Conservation (phyloP, 2,888 invertebrate species). For the Thymelicus acteon region DNA sequence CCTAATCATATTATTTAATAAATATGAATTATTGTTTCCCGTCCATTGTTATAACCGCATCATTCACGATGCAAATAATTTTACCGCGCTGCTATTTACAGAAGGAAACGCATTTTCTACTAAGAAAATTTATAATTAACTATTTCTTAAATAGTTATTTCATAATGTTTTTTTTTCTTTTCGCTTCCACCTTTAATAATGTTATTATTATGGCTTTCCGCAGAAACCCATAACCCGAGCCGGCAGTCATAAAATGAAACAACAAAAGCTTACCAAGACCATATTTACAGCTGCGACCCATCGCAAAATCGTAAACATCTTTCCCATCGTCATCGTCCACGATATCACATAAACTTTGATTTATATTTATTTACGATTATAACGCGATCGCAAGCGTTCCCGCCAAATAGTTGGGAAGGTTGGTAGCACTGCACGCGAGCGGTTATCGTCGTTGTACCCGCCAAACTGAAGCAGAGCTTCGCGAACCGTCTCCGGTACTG, state of each 20-base stretch:
- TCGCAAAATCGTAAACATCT: slow-evolving; percentile 60
- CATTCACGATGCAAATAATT: no score
- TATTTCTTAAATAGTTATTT: no score
- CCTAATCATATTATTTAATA: no score
- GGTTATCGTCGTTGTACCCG: slow-evolving; percentile 72
- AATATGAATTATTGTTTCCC: no score
- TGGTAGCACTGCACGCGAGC: slow-evolving; percentile 63
- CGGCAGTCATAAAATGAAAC: background rate
- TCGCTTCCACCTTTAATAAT: background rate
- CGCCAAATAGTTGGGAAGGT: slow-evolving; percentile 63
- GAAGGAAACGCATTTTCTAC: no score
- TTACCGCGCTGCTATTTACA: no score
- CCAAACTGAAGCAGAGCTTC: slow-evolving; percentile 82
- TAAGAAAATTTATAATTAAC: no score
- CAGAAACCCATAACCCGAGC: background rate
- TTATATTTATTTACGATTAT: slow-evolving; percentile 47
- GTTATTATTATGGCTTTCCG: background rate
- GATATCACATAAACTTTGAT: slow-evolving; percentile 67
- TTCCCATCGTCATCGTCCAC: slow-evolving; percentile 57
- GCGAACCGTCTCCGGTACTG: slow-evolving; percentile 73
- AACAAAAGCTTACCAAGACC: slow-evolving; percentile 63
- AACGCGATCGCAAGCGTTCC: slow-evolving; percentile 62
- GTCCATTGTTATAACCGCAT: no score
- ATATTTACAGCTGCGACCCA: slow-evolving; percentile 65
- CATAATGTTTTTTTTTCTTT: background rate